These are phyloP conservation scores for Nannospalax galili DNA, from an alignment of 2,113 vertebrate genomes.

Conservation along the genomic window DNA sequence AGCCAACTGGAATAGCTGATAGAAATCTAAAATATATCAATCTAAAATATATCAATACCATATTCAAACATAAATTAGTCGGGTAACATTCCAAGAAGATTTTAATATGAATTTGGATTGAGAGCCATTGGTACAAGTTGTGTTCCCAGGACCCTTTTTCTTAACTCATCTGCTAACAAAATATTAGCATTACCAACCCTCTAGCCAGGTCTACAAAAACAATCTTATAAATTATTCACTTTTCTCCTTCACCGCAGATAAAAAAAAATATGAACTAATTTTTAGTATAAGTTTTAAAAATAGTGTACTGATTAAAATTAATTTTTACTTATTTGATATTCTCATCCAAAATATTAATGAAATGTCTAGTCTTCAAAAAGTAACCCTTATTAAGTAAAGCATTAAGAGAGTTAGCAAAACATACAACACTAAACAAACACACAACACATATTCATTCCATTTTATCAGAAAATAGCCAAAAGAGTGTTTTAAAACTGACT, in stretches of 20 bases:
- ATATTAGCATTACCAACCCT: not conserved
- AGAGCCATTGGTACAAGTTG: not conserved
- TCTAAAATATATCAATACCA: not conserved
- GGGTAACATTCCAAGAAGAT: not conserved
- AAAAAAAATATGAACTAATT: not conserved
- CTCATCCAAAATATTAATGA: constrained; percentile 21
- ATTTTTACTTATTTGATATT: constrained; percentile 44
- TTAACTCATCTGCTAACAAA: not conserved
- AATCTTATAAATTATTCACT: constrained; percentile 11
- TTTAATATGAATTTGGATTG: not conserved
- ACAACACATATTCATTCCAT: not conserved
- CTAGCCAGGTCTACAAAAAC: not conserved
- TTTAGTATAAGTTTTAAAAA: not conserved
- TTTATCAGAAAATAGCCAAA: constrained; percentile 48
- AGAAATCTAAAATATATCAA: constrained; percentile 24
- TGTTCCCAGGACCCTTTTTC: not conserved
- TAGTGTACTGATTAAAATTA: not conserved
- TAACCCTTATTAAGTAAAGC: not conserved
- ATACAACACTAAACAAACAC: not conserved
- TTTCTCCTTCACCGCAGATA: not conserved
- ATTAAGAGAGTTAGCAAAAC: constrained; percentile 13
- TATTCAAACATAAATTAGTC: constrained; percentile 36
- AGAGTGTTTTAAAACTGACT: constrained; percentile 8
- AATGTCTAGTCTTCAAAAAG: constrained; percentile 15
- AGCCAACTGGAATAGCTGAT: not conserved